These are phyloP conservation scores for Struthio camelus DNA, from an alignment of 2,113 vertebrate species.

Conservation along the genomic window DNA sequence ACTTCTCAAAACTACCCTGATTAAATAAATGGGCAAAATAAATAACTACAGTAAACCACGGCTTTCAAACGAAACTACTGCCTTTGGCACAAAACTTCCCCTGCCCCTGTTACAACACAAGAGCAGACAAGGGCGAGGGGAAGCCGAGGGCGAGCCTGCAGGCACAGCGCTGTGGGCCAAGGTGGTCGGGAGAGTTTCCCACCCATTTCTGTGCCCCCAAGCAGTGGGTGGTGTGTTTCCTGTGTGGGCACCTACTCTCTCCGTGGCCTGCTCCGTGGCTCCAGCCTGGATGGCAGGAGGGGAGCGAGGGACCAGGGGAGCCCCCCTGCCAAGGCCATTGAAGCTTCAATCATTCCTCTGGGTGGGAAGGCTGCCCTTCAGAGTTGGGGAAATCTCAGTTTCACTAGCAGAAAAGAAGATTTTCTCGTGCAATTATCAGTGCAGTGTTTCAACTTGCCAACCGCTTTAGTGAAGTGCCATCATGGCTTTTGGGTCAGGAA, in stretches of 20 bases:
- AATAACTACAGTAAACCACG: background rate
- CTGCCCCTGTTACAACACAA: rapidly evolving
- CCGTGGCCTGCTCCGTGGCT: too few species aligned
- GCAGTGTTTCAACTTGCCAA: background rate
- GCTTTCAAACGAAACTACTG: background rate
- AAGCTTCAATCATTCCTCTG: background rate
- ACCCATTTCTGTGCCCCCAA: background rate
- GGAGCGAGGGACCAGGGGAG: background rate
- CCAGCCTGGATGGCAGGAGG: background rate
- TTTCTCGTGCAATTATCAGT: background rate
- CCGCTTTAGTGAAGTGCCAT: background rate
- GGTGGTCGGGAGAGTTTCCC: background rate
- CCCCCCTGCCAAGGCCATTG: background rate
- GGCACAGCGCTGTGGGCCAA: rapidly evolving
- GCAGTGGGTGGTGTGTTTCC: background rate
- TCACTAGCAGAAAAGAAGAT: background rate
- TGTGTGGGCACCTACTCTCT: background rate
- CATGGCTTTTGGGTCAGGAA: background rate
- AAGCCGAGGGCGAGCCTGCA: background rate
- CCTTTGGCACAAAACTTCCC: rapidly evolving
- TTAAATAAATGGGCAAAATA: background rate
- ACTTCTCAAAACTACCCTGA: background rate
- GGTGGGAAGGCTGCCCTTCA: background rate
- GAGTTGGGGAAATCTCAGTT: background rate
- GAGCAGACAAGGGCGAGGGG: rapidly evolving